These are phyloP conservation scores for Panorpa germanica DNA, from an alignment of 2,888 invertebrate genomes.

Conservation along the genomic window DNA sequence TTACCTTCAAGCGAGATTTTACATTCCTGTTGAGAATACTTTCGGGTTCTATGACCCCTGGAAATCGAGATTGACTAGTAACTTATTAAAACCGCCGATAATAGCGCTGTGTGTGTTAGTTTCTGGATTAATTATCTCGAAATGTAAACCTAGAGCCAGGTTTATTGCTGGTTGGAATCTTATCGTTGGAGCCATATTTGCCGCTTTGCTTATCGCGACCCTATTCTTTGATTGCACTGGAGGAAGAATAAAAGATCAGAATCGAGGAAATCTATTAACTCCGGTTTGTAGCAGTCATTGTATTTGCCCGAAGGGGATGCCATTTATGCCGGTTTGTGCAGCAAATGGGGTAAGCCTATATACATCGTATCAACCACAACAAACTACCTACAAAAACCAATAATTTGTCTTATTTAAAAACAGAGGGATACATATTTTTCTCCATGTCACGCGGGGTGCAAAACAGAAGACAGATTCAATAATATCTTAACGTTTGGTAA, in stretches of 20 bases:
- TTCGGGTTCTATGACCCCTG: slow-evolving; percentile 33
- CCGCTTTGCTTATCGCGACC: slow-evolving; percentile 25
- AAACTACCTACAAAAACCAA: too few relatives aligned
- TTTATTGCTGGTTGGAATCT: slow-evolving; percentile 30
- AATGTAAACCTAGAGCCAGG: slow-evolving; percentile 27
- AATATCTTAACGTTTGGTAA: slow-evolving; percentile 27
- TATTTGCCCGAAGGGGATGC: slow-evolving; percentile 24
- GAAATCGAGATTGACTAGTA: slow-evolving; percentile 27
- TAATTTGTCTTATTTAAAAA: too few relatives aligned
- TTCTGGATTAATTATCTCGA: slow-evolving; percentile 32
- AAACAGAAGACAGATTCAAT: slow-evolving; percentile 22
- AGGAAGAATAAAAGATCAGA: slow-evolving; percentile 26
- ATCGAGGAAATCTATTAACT: slow-evolving; percentile 22
- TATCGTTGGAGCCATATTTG: slow-evolving; percentile 21
- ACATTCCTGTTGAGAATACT: slow-evolving; percentile 27
- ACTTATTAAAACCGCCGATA: slow-evolving; percentile 33
- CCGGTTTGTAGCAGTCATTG: slow-evolving; percentile 34
- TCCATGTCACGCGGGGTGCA: slow-evolving; percentile 57
- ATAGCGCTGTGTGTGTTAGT: slow-evolving; percentile 29
- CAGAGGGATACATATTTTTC: slow-evolving; percentile 49
- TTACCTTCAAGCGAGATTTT: slow-evolving; percentile 36
- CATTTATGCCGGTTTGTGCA: slow-evolving; percentile 44
- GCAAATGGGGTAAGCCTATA: slow-evolving; percentile 25
- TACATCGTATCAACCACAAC: too few relatives aligned
- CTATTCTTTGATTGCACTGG: slow-evolving; percentile 28